Conservation (phyloP, 2,113 vertebrate genomes). For the Alligator mississippiensis region DNA sequence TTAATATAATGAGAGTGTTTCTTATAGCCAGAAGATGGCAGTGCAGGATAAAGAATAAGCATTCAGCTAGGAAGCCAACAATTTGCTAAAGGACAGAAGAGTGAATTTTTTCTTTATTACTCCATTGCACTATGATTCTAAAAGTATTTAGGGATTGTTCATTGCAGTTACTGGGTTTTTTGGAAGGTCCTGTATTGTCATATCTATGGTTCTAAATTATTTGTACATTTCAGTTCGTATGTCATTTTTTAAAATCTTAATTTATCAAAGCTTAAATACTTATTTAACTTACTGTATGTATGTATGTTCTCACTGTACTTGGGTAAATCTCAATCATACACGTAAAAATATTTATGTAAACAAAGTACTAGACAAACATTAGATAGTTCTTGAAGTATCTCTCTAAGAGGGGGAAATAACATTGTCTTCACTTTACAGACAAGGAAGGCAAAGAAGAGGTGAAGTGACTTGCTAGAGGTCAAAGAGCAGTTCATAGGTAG, state of each 20-base stretch:
- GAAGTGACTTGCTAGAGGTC: neutral
- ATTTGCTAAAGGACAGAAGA: constrained; percentile 39
- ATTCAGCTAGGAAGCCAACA: neutral
- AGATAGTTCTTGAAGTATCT: neutral
- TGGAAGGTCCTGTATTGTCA: neutral
- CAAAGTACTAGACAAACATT: neutral
- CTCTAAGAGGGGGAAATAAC: neutral
- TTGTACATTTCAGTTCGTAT: neutral
- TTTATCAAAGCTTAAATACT: neutral
- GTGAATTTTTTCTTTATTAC: neutral
- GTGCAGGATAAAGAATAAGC: constrained; percentile 49
- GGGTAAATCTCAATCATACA: neutral
- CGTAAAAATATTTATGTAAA: neutral
- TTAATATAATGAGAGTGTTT: neutral
- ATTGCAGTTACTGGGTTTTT: neutral
- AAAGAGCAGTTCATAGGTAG: neutral
- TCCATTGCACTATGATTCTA: neutral
- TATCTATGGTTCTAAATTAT: neutral
- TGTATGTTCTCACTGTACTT: neutral
- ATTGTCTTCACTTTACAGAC: neutral
- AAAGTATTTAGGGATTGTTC: neutral
- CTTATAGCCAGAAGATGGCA: constrained; percentile 82
- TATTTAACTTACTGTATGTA: rapidly evolving
- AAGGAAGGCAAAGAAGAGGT: neutral
- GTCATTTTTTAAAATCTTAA: neutral